Conservation (phyloP, 2,888 invertebrate species). For the Timandra comae region DNA sequence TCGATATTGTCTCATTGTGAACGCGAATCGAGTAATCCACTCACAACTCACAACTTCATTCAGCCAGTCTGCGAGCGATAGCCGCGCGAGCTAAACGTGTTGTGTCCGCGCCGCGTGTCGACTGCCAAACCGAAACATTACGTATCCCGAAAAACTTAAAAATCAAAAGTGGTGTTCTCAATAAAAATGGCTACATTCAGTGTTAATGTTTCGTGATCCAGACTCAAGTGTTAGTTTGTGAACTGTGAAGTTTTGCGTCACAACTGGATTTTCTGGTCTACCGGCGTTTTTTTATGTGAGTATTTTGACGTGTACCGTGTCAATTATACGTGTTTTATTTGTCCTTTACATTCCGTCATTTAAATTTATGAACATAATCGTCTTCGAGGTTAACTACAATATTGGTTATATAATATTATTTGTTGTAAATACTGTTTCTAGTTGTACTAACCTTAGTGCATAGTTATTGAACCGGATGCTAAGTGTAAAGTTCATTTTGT, state of each 20-base stretch:
- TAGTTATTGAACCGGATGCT: conserved; percentile 1
- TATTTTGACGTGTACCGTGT: conserved; percentile 16
- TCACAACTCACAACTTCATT: conserved; percentile 20
- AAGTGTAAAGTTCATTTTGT: conserved; percentile 9
- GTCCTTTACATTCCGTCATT: not conserved
- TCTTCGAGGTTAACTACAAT: conserved; percentile 12
- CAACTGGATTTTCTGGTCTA: conserved; percentile 47
- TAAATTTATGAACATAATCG: conserved; percentile 2
- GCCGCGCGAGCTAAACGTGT: conserved; percentile 30
- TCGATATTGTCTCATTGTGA: not conserved
- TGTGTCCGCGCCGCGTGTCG: conserved; percentile 19
- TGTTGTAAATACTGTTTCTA: conserved; percentile 2
- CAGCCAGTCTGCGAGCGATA: conserved; percentile 49
- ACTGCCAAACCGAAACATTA: conserved; percentile 31
- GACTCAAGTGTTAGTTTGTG: conserved; percentile 26
- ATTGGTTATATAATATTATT: conserved; percentile 2
- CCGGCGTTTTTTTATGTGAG: conserved; percentile 37
- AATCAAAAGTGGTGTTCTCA: conserved; percentile 34
- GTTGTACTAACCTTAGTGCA: too few relatives aligned
- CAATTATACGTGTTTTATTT: conserved; percentile 6
- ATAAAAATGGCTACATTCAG: conserved; percentile 43
- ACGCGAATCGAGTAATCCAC: not conserved
- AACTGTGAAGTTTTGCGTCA: conserved; percentile 33
- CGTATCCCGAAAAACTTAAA: conserved; percentile 41
- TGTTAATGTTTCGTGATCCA: conserved; percentile 42